These are phyloP conservation scores for Altica lythri DNA, from an alignment of 2,888 invertebrate genomes.

Conservation along the genomic window DNA sequence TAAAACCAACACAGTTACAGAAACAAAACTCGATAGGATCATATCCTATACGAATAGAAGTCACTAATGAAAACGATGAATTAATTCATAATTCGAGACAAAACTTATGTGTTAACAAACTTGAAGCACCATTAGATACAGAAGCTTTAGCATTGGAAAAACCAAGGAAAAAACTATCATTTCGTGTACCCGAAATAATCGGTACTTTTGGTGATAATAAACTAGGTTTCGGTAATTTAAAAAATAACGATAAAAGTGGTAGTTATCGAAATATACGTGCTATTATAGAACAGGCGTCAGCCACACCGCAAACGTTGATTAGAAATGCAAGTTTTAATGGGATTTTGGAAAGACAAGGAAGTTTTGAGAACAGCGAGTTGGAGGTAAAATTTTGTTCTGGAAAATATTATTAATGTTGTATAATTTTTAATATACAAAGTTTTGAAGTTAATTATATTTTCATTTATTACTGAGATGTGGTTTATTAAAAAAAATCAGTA, in stretches of 20 bases:
- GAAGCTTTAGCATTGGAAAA: slow-evolving; percentile 61
- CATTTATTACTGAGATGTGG: too few species aligned
- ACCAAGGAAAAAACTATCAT: slow-evolving; percentile 84
- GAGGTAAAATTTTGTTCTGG: slow-evolving; percentile 62
- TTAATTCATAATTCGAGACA: slow-evolving; percentile 42
- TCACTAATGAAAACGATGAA: slow-evolving; percentile 43
- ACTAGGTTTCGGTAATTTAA: slow-evolving; percentile 13
- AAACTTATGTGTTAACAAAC: slow-evolving; percentile 51
- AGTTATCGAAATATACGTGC: slow-evolving; percentile 25
- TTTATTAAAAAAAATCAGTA: too few species aligned
- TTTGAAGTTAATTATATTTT: too few species aligned
- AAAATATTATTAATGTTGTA: too few species aligned
- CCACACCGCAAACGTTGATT: slow-evolving; percentile 44
- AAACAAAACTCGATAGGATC: slow-evolving; percentile 55
- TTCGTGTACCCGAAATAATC: slow-evolving; percentile 79
- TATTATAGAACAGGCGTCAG: slow-evolving; percentile 21
- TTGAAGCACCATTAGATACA: slow-evolving; percentile 54
- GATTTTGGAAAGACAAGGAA: slow-evolving; percentile 52
- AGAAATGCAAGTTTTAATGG: slow-evolving; percentile 46
- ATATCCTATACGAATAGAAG: slow-evolving; percentile 52
- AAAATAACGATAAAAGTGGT: slow-evolving; percentile 12
- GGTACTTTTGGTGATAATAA: slow-evolving; percentile 14
- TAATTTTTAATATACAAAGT: too few species aligned
- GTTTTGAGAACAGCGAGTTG: slow-evolving; percentile 65
- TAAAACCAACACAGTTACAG: slow-evolving; percentile 41